Evolutionary conservation across 1,140 invertebrate species (phyloP), one percentile per base, ranked within the genome.

Genomic region (Drosophila nigromelanica): DNA sequence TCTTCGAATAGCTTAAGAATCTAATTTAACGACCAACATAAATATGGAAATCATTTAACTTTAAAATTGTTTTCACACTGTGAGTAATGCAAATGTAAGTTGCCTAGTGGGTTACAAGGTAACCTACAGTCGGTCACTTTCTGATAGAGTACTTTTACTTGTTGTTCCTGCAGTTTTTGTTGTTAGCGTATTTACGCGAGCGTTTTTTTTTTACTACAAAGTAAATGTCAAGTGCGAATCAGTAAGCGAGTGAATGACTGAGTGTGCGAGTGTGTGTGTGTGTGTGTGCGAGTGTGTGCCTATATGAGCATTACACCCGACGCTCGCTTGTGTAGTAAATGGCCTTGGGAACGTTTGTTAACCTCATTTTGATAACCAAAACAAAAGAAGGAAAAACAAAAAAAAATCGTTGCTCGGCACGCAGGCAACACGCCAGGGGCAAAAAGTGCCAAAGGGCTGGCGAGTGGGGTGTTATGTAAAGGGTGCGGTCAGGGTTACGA

Each of bases 221-320:
- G 83, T 89, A 89, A 87, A 87, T 87, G 83, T 87, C 83, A 89
- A 87, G 83, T 87, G 83, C 79, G 83, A 87, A 87, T 87, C 71
- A 78, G 73, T 60, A 70, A 64, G 76, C 47, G 63, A 68, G 60
- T 55, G 72, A 67, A 48, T 73, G 63, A 68, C 58, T 60, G 47
- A 70, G 55, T 66, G 61, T 51, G 24, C 68, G 61, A 47, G 55
- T 48, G 56, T 42, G 50, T 39, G 58, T 62, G 61, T 14, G 42
- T 59, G 69, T 82, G 62, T 61, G 59, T 52, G 51, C 33, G 52
- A 43, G 50, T 66, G 64, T 78, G 59, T 61, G 62, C 52, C 47
- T 37, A 51, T 73, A 54, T 66, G 50, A 70, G 72, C 66, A 74
- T 74, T 74, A 74, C 72, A 74, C 18, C 52, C 67, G 51, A 56